Conservation (phyloP, 2,888 invertebrate species). For the Deroplatys truncata region DNA sequence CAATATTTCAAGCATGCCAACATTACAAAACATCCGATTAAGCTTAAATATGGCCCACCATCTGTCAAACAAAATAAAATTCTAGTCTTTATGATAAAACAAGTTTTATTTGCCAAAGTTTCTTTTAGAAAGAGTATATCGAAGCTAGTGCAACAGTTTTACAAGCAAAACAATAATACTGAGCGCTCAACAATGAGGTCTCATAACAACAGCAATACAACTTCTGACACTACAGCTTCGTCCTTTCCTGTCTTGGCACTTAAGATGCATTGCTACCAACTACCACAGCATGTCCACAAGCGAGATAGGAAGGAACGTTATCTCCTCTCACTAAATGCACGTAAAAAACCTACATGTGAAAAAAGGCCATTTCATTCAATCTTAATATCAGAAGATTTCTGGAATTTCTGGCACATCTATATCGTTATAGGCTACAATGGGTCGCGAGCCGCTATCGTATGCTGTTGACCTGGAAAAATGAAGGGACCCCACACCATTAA, state of each 20-base stretch:
- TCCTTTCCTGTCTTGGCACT: neutral
- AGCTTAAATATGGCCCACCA: neutral
- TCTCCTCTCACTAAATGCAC: neutral
- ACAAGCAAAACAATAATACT: neutral
- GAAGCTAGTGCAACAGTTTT: neutral
- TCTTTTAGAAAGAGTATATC: neutral
- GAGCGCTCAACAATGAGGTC: no score
- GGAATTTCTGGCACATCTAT: constrained; percentile 53
- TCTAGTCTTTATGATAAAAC: neutral
- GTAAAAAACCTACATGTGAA: neutral
- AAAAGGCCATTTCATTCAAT: neutral
- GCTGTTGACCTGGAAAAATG: constrained; percentile 25
- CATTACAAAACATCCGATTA: neutral
- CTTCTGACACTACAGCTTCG: no score
- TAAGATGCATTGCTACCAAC: neutral
- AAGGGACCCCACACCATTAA: constrained; percentile 4
- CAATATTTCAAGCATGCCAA: no score
- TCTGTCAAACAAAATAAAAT: neutral
- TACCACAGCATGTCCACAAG: neutral
- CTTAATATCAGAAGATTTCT: constrained; percentile 31
- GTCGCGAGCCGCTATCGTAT: constrained; percentile 36
- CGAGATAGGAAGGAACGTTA: no score
- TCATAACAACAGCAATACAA: neutral
- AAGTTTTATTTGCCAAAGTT: neutral
- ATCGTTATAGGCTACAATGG: constrained; percentile 52